A percentile compares a stretch with the other conserved stretches of the same genome.
Conservation (phyloP, 2,113 vertebrate genomes). For the Coturnix japonica region DNA sequence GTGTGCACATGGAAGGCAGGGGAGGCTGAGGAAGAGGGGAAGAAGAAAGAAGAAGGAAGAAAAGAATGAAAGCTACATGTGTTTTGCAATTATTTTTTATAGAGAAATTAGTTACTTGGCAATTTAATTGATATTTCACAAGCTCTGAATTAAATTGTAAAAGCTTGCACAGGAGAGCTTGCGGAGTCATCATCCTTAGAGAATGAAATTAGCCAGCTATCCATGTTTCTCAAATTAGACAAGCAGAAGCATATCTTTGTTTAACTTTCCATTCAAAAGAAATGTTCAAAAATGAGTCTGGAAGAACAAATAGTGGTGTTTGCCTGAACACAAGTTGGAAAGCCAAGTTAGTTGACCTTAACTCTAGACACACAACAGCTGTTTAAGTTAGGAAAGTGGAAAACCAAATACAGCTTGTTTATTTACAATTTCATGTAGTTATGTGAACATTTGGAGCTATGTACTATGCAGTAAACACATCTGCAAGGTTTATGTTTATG, state of each 20-base stretch:
- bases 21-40: neutral
- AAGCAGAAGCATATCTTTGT: neutral
- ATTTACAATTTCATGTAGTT: neutral
- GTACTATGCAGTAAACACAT: neutral
- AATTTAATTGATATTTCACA: neutral
- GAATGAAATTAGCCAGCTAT: neutral
- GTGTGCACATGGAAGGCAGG: neutral
- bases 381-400: neutral
- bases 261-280: neutral
- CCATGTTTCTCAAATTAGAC: neutral
- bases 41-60: neutral
- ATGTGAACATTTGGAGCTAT: neutral
- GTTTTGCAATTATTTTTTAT: neutral
- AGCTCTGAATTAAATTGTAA: neutral
- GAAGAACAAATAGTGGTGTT: conserved; percentile 1
- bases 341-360: neutral
- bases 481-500: neutral
- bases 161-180: neutral
- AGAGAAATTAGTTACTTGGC: neutral
- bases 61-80: neutral
- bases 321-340: neutral
- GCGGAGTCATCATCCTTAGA: neutral
- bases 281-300: neutral
- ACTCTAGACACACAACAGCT: neutral
- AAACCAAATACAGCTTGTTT: neutral